phyloP scores from a whole-genome alignment of 1,140 invertebrate genomes.

The Macrosteles quadrilineatus region DNA sequence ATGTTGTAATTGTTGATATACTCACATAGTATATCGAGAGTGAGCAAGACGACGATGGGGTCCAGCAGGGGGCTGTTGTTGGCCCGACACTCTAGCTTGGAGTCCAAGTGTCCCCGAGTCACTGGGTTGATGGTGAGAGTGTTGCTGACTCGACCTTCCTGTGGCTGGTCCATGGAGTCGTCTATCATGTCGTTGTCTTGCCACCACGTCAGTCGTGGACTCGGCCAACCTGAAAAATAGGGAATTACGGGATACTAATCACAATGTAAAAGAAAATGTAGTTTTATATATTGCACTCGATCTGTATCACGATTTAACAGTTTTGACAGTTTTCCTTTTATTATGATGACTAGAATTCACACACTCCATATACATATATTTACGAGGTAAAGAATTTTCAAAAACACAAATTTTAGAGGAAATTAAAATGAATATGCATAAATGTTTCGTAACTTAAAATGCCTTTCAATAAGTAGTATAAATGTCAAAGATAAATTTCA shows the following conservation, averaged over 20 bases:
- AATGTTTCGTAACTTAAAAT: too few relatives aligned
- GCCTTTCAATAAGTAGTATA: too few relatives aligned
- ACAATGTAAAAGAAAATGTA: background rate
- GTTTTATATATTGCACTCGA: background rate
- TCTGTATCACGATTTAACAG: background rate
- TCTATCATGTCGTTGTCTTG: slow-evolving; percentile 79
- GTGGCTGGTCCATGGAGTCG: slow-evolving; percentile 65
- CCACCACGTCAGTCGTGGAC: slow-evolving; percentile 77
- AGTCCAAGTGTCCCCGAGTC: slow-evolving; percentile 64
- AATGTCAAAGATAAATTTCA: too few relatives aligned
- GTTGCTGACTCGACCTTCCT: slow-evolving; percentile 63
- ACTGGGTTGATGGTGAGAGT: slow-evolving; percentile 63
- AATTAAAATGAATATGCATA: too few relatives aligned
- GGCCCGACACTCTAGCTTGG: slow-evolving; percentile 70
- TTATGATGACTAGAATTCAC: too few relatives aligned
- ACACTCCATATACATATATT: too few relatives aligned
- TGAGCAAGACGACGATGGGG: slow-evolving; percentile 68
- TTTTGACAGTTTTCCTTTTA: background rate
- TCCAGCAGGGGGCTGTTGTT: slow-evolving; percentile 72
- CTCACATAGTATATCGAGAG: slow-evolving; percentile 76
- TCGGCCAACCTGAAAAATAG: slow-evolving; percentile 66
- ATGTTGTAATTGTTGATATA: slow-evolving; percentile 41
- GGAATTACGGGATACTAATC: too few relatives aligned
- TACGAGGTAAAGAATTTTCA: too few relatives aligned
- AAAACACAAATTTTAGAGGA: too few relatives aligned